These are phyloP conservation scores for Seriola quinqueradiata DNA, from an alignment of 2,113 vertebrate species.

Conservation along the genomic window DNA sequence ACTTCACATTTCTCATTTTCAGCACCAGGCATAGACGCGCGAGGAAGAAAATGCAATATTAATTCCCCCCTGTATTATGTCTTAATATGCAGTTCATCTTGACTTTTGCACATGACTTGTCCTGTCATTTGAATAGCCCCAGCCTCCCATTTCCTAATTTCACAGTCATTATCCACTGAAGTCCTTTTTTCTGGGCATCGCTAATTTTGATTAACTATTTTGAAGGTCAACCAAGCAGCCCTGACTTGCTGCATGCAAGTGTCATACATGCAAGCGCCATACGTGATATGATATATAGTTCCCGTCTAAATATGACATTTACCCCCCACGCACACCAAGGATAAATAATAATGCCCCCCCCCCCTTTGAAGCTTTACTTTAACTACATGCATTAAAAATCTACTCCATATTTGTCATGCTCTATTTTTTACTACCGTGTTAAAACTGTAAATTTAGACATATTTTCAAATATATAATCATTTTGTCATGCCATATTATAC, in stretches of 20 bases:
- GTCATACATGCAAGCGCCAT: constrained; percentile 30
- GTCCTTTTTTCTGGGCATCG: constrained; percentile 96
- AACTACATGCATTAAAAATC: constrained; percentile 53
- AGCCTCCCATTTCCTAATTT: constrained; percentile 95
- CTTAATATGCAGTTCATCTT: constrained; percentile 96
- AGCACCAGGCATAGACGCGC: constrained; percentile 31
- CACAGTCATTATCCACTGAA: constrained; percentile 99
- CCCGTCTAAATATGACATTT: constrained; percentile 44
- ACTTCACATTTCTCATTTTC: constrained; percentile 65
- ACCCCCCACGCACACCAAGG: constrained; percentile 1
- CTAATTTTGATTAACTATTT: constrained; percentile 99
- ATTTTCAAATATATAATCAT: constrained; percentile 58
- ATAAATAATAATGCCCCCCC: constrained; percentile 53
- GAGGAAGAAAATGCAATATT: constrained; percentile 88
- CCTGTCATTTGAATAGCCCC: constrained; percentile 94
- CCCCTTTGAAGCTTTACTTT: constrained; percentile 37
- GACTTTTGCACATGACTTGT: constrained; percentile 96
- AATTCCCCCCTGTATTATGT: constrained; percentile 92
- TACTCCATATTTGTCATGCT: constrained; percentile 55
- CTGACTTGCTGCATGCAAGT: constrained; percentile 53
- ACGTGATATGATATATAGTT: constrained; percentile 42
- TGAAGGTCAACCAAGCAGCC: constrained; percentile 91
- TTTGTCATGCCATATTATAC: constrained; percentile 58
- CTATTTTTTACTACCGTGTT: constrained; percentile 56
- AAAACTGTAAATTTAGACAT: constrained; percentile 52